These are phyloP conservation scores for Pygoscelis adeliae DNA, from an alignment of 2,113 vertebrate species.

Conservation along the genomic window DNA sequence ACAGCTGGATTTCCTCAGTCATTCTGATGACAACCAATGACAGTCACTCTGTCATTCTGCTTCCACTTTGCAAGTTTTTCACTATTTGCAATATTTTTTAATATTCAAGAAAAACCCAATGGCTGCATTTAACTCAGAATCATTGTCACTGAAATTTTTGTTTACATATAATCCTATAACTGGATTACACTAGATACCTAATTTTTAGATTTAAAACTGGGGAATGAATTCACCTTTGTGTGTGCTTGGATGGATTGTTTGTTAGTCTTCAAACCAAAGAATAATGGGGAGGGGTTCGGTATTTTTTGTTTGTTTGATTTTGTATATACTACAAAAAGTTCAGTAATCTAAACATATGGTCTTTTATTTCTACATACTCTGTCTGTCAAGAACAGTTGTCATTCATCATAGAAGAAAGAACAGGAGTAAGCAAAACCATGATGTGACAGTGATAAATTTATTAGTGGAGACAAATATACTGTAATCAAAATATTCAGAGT, in stretches of 20 bases:
- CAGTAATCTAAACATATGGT: neutral
- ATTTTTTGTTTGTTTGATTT: neutral
- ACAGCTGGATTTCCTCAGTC: neutral
- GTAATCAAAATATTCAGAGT: neutral
- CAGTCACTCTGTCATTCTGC: neutral
- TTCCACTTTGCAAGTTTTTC: neutral
- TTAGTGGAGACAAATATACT: neutral
- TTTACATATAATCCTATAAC: neutral
- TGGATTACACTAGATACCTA: neutral
- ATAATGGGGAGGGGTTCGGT: rapidly evolving
- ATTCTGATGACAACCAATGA: no score
- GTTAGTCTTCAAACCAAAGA: neutral
- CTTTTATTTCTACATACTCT: neutral
- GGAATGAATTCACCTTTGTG: neutral
- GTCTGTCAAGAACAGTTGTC: neutral
- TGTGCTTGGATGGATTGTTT: neutral
- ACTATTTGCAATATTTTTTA: neutral
- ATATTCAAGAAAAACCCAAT: neutral
- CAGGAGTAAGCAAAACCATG: rapidly evolving
- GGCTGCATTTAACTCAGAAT: neutral
- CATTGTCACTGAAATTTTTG: neutral
- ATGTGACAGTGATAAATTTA: neutral
- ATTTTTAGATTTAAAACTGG: neutral
- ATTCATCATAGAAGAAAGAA: neutral
- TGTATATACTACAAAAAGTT: neutral